Conservation (phyloP, 37 sponge, comb jelly and placozoan species). For the Aphrocallistes beatrix region DNA sequence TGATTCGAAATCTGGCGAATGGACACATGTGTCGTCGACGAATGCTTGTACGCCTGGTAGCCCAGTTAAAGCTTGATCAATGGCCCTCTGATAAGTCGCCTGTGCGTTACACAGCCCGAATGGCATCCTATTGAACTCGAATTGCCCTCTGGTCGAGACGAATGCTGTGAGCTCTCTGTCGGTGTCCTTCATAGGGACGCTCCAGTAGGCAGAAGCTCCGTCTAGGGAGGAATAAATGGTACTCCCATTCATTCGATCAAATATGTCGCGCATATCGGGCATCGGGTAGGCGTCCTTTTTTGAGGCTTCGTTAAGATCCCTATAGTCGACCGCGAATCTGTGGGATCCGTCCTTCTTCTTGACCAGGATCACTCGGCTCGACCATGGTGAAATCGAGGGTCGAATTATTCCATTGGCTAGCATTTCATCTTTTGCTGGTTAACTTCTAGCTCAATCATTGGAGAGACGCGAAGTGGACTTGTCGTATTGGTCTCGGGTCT, state of each 20-base stretch:
- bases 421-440: no score
- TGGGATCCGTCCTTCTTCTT: constrained; percentile 24
- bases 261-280: constrained; percentile 23
- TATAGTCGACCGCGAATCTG: constrained; percentile 12
- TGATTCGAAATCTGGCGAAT: neutral
- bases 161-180: constrained; percentile 27
- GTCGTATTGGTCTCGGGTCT: no score
- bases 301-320: constrained; percentile 17
- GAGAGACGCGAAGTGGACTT: no score
- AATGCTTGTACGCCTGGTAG: neutral
- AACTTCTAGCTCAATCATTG: no score
- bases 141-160: constrained; percentile 5
- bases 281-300: constrained; percentile 23
- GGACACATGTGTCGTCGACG: no score
- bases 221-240: constrained; percentile 22
- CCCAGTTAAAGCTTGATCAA: constrained; percentile 23
- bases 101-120: constrained; percentile 33
- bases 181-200: neutral
- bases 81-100: constrained; percentile 26
- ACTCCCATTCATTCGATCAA: constrained; percentile 15
- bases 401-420: constrained; percentile 13
- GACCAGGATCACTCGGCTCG: neutral
- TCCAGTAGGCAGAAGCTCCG: constrained; percentile 26
- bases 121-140: constrained; percentile 28
- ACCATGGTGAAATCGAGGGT: constrained; percentile 2